Percentiles rank a stretch among this genome's conserved stretches.
phyloP scores from a whole-genome alignment of 2,888 invertebrate species.

The Masnerella sp. region DNA sequence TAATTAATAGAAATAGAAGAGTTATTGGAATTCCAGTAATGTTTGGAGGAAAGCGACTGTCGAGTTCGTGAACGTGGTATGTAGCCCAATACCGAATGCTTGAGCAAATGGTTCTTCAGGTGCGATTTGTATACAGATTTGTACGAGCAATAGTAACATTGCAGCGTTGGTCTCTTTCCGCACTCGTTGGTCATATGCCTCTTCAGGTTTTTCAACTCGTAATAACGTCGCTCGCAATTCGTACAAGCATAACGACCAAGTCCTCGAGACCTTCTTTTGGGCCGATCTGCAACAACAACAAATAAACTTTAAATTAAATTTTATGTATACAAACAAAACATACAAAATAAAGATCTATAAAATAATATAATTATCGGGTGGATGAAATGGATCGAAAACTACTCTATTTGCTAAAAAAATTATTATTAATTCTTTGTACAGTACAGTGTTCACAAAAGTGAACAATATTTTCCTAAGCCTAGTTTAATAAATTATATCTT shows the following conservation, averaged over 20 bases:
- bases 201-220: constrained; percentile 79
- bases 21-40: constrained; percentile 8
- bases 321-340: no score
- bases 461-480: constrained; percentile 9
- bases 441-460: constrained; percentile 27
- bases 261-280: constrained; percentile 69
- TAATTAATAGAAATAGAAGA: constrained; percentile 6
- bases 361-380: no score
- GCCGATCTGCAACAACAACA: constrained; percentile 52
- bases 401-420: constrained; percentile 30
- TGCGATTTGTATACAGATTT: constrained; percentile 78
- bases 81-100: constrained; percentile 46
- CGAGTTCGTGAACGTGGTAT: constrained; percentile 10
- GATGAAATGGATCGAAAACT: background rate
- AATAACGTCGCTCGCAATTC: constrained; percentile 80
- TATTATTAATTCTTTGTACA: constrained; percentile 35
- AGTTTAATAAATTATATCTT: constrained; percentile 20
- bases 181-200: constrained; percentile 79
- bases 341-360: no score
- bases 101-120: constrained; percentile 69
- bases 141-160: constrained; percentile 74
- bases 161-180: constrained; percentile 76
- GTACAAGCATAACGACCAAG: constrained; percentile 75
- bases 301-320: no score
- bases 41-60: constrained; percentile 4